A percentile compares a stretch with the other conserved stretches of the same genome.
Evolutionary conservation across 2,888 invertebrate genomes (phyloP).

Genomic region (Drosophila meridiana): DNA sequence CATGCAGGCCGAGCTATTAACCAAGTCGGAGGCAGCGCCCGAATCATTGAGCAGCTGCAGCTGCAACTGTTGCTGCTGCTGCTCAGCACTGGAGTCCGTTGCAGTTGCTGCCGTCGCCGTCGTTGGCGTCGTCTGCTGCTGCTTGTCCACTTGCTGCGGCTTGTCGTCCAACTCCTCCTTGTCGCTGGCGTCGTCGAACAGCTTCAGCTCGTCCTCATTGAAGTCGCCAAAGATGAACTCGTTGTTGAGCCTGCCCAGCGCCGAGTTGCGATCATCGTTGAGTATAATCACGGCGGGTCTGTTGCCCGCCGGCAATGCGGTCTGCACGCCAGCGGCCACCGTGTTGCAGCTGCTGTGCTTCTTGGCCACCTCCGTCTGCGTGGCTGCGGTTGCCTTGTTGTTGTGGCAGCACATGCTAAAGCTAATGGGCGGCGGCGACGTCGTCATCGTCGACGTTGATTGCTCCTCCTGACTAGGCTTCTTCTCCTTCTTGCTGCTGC

Average conservation of each 20-base stretch:
- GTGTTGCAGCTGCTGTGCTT: conserved; percentile 40
- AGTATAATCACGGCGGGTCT: conserved; percentile 91
- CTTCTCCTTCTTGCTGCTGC: not conserved
- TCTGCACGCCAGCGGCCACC: conserved; percentile 33
- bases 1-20: conserved; percentile 71
- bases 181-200: conserved; percentile 71
- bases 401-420: conserved; percentile 23
- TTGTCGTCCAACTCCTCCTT: conserved; percentile 31
- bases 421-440: conserved; percentile 23
- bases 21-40: conserved; percentile 70
- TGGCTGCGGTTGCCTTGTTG: conserved; percentile 62
- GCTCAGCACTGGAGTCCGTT: conserved; percentile 22
- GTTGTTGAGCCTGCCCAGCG: conserved; percentile 86
- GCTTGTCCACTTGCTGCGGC: conserved; percentile 7
- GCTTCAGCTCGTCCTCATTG: conserved; percentile 84
- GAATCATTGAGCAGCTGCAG: conserved; percentile 74
- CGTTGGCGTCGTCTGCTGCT: conserved; percentile 28
- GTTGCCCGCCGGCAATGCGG: conserved; percentile 43
- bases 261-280: conserved; percentile 86
- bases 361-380: conserved; percentile 61
- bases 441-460: not conserved
- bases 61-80: conserved; percentile 41
- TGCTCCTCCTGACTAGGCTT: conserved; percentile 59
- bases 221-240: conserved; percentile 89
- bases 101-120: conserved; percentile 21